These are phyloP conservation scores for Chanos chanos DNA, from an alignment of 2,797 vertebrate genomes.

Conservation along the genomic window DNA sequence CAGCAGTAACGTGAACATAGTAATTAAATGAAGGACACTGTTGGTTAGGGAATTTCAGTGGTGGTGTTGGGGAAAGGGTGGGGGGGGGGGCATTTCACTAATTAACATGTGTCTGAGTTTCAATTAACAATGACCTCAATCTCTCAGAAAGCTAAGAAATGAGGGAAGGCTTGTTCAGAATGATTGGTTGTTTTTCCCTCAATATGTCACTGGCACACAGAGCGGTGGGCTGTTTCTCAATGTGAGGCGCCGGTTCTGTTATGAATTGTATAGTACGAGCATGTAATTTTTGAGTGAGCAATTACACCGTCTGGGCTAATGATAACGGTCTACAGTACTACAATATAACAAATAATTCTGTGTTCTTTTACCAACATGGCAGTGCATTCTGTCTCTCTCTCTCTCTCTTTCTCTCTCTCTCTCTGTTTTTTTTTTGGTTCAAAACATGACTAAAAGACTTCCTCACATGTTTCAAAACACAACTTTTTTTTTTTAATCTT, in stretches of 20 bases:
- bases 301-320: not conserved
- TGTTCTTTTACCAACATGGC: not conserved
- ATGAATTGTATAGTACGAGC: not conserved
- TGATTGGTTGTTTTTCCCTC: not conserved
- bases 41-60: conserved; percentile 13
- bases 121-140: conserved; percentile 61
- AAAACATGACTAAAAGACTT: conserved; percentile 4
- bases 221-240: conserved; percentile 10
- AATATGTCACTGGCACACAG: not conserved
- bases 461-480: not conserved
- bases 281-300: conserved; percentile 2
- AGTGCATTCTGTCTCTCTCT: not conserved
- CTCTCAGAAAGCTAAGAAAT: conserved; percentile 30
- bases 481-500: conserved; percentile 3
- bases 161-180: conserved; percentile 20
- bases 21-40: conserved; percentile 25
- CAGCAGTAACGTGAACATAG: conserved; percentile 4
- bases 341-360: not conserved
- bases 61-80: not conserved
- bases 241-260: conserved; percentile 24
- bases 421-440: too few relatives aligned
- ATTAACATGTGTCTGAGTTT: conserved; percentile 66
- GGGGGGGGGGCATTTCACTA: conserved; percentile 47
- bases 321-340: not conserved
- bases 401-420: too few relatives aligned